Conservation (phyloP, 2,113 vertebrate genomes). For the Rhadina sibilatrix region DNA sequence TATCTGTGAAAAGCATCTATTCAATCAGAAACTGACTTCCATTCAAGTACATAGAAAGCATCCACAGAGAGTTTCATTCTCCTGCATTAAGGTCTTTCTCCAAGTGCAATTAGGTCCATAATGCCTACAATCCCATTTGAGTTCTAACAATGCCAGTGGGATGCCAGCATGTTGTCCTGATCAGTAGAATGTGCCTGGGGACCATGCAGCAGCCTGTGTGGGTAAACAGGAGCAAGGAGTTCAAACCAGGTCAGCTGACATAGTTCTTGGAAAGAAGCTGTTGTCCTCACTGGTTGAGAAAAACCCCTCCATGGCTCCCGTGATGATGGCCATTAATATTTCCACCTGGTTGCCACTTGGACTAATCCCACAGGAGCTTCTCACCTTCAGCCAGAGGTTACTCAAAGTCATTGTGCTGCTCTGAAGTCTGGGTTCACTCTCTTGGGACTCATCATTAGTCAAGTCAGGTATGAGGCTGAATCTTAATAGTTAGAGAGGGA, state of each 20-base stretch:
- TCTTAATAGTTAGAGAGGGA: constrained; percentile 18
- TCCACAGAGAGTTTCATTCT: not conserved
- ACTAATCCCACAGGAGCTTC: not conserved
- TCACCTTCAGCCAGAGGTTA: constrained; percentile 30
- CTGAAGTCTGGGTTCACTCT: constrained; percentile 11
- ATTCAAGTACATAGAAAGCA: not conserved
- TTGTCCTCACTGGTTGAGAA: not conserved
- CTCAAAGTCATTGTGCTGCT: not conserved
- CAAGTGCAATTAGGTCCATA: not conserved
- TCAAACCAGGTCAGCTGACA: not conserved
- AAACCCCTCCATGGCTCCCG: not conserved
- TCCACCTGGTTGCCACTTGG: not conserved
- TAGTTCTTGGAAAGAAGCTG: not conserved
- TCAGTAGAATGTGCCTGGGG: not conserved
- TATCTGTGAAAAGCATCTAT: not conserved
- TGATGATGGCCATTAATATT: not conserved
- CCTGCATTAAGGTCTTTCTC: not conserved
- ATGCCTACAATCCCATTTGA: not conserved
- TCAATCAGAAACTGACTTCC: not conserved
- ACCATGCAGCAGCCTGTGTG: not conserved
- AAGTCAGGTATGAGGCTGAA: constrained; percentile 22
- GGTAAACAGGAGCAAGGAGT: not conserved
- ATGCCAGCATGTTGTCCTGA: not conserved
- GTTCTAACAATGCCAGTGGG: not conserved
- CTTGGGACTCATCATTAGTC: constrained; percentile 17